Base-by-base conservation (phyloP, 2,113 vertebrate genomes). In the Zapornia atra region DNA sequence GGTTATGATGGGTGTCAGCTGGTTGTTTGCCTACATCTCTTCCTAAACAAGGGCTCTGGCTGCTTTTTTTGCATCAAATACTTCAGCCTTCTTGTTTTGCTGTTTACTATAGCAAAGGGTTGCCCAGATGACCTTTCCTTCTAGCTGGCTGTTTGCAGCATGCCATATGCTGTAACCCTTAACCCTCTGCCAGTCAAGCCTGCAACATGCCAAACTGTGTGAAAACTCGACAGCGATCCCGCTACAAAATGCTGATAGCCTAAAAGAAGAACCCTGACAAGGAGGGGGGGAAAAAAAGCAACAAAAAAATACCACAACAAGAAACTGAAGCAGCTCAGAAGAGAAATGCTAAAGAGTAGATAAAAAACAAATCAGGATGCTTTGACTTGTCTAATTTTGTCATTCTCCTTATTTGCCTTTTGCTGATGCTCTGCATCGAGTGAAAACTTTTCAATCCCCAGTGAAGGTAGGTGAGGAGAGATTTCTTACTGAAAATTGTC, bases 321-420 rank as follows among this genome's bases (percentile, higher is more conserved):
- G 2, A 70, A 36, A 42, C 40, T 48, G 48, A 75, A 70, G 33
- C 73, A 56, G 24, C 24, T 73, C 73, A 81, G 79, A 94, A 54
- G 63, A 77, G 10, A 57, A 88, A 46, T 38, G 83, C 26, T 42
- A 66, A 91, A 26, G 7, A 73, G 40, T 19, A 76, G 81, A 75
- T 48, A 31, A 57, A 85, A 93, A 96, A 34, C 11, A 77, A 80
- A 91, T 42, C 42, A 60, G 29, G 15, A 36, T 79, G 57, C 69
- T 95, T 92, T 90, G 72, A 79, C 48, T 78, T 84, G 69, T 88
- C 82, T 95, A 66, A 90, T 93, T 92, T 84, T 90, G 60, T 88
- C 80, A 84, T 81, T 87, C 53, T 82, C 9, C 57, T 91, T 84
- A 34, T 83, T 88, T 86, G 34, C 90, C 66, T 93, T 91, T 77